Base-by-base conservation (phyloP, 2,888 invertebrate species). In the Lottia gigantea region DNA sequence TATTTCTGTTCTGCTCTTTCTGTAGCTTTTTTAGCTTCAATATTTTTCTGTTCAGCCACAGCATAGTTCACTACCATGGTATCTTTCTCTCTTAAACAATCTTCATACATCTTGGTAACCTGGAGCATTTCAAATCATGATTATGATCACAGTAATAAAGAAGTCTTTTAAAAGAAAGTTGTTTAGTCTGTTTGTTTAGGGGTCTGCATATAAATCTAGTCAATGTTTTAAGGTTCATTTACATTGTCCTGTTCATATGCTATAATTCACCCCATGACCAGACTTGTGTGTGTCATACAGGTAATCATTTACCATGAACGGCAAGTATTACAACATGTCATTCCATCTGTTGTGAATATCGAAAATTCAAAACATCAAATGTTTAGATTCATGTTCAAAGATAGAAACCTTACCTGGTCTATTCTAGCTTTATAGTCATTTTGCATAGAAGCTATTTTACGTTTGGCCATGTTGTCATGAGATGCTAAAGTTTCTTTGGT, bases 61-160 rank as follows among this genome's bases (percentile, higher is more conserved):
- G 88, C 89, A 78, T 84, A 89, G 71, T 85, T 87, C 55, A 89
- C 78, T 26, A 88, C 88, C 85, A 87, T 88, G 15, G 80, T 77
- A 49, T 88, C 88, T 73, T 88, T 88, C 68, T 89, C 89, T 64
- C 76, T 76, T 26, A 73, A 74, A 45, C 81, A 78, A 7, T 87
- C 87, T 25, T 87, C 85, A 68, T 80, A 82, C 72, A 77, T 79
- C 70, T 85, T 85, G 0, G 79, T 85, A 40, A 85, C 74, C 87
- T 88, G 72, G 15, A 69, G 11, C 11, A 1, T 8, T 67, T 46
- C 46, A 4, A 66, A 46, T 47, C 7, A 47, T 46, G 7, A 16
- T n/a, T 2, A 25, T 64, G 64, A 23, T 64, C n/a, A 64, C n/a
- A n/a, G 31, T 25, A 16, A 19, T 19, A 19, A 23, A 4, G n/a